Base-by-base conservation (phyloP, 2,113 vertebrate species). In the Eublepharis macularius region DNA sequence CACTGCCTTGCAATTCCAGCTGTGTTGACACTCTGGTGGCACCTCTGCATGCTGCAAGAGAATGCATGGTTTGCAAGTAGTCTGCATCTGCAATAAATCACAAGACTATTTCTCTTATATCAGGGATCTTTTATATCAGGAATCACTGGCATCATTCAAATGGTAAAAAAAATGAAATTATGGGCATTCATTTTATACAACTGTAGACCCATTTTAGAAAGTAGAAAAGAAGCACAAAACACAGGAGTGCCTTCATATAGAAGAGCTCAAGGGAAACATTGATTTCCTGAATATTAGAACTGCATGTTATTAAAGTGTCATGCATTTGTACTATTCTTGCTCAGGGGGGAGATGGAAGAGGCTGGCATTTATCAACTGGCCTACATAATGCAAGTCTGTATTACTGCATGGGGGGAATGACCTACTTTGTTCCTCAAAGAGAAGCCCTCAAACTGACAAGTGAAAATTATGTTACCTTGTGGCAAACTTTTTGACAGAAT, bases 371-470 rank as follows among this genome's bases (percentile, higher is more conserved):
- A 93, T 94, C 91, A 92, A 81, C 86, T 91, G 91, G 85, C 90
- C 89, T 94, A 85, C 80, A 94, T 94, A 91, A 94, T 89, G 92
- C 78, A 91, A 68, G n/a, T 84, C 93, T 92, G 86, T 77, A 54
- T 81, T 83, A 72, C 82, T 89, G 88, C 90, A 68, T 8, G 86
- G 89, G 90, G 93, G 88, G 57, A 94, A 92, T 90, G 86, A 47
- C 85, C 92, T 92, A 73, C 89, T 93, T 94, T 90, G 86, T 92
- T 92, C 85, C 85, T 85, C 80, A 84, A 93, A 95, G 90, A 93
- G 85, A 87, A 45, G 54, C 51, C 77, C 65, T 82, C 89, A 81
- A 85, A 88, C 82, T 91, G 85, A 91, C 73, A 93, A 86, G 78
- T 11, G 73, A 86, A 90, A 92, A 73, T 80, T 57, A 49, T 86